These are phyloP conservation scores for Stercorarius parasiticus DNA, from an alignment of 2,113 vertebrate genomes.

Conservation along the genomic window DNA sequence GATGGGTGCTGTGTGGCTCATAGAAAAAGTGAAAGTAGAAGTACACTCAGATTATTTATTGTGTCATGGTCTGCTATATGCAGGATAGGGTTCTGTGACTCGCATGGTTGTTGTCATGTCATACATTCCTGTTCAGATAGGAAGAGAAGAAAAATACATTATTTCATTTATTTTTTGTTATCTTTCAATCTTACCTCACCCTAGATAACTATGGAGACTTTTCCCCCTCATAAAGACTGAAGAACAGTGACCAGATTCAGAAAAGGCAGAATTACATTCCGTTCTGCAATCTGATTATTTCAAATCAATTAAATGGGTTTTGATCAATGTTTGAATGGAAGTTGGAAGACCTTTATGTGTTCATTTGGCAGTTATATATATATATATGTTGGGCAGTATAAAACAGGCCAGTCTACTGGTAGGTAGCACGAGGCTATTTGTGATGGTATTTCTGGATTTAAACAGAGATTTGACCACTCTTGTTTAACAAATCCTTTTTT, in stretches of 20 bases:
- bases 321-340: background rate
- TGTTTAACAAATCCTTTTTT: background rate
- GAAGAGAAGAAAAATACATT: background rate
- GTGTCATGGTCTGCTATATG: background rate
- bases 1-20: background rate
- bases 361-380: background rate
- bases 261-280: background rate
- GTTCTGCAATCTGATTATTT: background rate
- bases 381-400: background rate
- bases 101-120: background rate
- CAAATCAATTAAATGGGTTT: background rate
- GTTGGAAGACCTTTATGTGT: background rate
- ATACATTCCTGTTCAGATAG: background rate
- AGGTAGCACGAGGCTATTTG: background rate
- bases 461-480: background rate
- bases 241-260: background rate
- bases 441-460: background rate
- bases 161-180: background rate
- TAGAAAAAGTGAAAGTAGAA: background rate
- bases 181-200: background rate
- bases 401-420: background rate
- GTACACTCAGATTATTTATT: background rate
- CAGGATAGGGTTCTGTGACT: background rate
- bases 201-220: background rate
- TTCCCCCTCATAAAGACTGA: background rate